Evolutionary conservation across 2,888 invertebrate genomes (phyloP), one percentile per base, ranked within the genome.

Genomic region (Gymnosoma rotundatum): DNA sequence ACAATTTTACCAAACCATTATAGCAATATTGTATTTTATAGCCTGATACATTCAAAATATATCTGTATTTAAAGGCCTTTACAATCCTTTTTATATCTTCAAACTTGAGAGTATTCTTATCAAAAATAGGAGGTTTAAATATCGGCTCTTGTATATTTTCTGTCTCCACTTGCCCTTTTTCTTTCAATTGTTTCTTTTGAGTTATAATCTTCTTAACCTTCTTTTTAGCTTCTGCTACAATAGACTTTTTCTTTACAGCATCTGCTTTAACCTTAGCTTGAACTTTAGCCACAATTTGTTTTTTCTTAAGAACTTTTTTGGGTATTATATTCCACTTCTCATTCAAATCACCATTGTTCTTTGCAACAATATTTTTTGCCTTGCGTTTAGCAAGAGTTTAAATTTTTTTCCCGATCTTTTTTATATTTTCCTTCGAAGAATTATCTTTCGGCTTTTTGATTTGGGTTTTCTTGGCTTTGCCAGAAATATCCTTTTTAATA

Each of bases 21-120:
- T 94, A 93, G 45, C 92, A 92, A 85, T 93, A 94, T 38, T 95
- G 94, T 73, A 96, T 94, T 92, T 95, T 96, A 50, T 95, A 94
- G 80, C 94, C 93, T 18, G 84, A 45, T 3, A 92, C 88, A 66
- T 91, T 89, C 3, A 92, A 83, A 6, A 89, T 78, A 80, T 90
- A 91, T 12, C 88, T 89, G 67, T 89, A 92, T 67, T 89, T 90
- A 0, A 92, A 86, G 0, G 90, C 91, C 8, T 88, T 66, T 7
- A 88, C 88, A n/a, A 91, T 86, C 66, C 89, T 89, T 6, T 86
- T 87, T 2, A 92, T 87, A 64, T 89, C 91, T 0, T 88, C 78
- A 25, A 78, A 42, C 45, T 64, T 88, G 0, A 91, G 86, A 54
- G 91, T 89, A 0, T 87, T 87, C 52, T 91, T 90, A 80, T 92